Base-by-base conservation (phyloP, 2,797 vertebrate genomes). In the Melanotaenia maccullochi region DNA sequence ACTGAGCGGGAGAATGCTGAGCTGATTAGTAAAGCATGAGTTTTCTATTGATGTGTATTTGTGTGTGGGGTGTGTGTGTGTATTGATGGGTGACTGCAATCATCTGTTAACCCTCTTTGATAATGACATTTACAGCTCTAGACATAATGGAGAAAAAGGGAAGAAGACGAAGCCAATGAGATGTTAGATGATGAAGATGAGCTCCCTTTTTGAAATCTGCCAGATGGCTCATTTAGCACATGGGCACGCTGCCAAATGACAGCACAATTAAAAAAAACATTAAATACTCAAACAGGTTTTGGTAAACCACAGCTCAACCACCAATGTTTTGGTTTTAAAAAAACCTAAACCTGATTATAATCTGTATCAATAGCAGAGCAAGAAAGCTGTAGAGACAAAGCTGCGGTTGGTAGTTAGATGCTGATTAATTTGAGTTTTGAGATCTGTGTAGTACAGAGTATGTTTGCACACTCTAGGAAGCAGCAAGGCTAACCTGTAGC, bases 11-110 rank as follows among this genome's bases (percentile, higher is more conserved):
- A 94, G 82, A 88, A 95, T 93, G 94, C 94, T 96, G 96, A 96
- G 96, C 95, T 97, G 96, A 98, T 98, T 97, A 97, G 94, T 83
- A 89, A 89, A 93, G 95, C 95, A 95, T 95, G 94, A 95, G 93
- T 60, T 67, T 71, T 8, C 94, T 93, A 93, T 94, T 93, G 95
- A 91, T 84, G 71, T 67, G 33, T 74, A 28, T 28, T 28, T 28
- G 25, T 28, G 25, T 28, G 25, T 28, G 25, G 25, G 25, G 24
- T 79, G 51, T 44, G 22, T 44, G 7, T 28, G 64, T 20, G 25
- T 44, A 11, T 20, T 32, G 35, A 22, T 2, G 22, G 13, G 47
- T 75, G 47, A 38, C 36, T 67, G 16, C 75, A 73, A 83, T 83
- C 25, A 74, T 82, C 71, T 69, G 49, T 75, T 60, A 77, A 60